phyloP scores from a whole-genome alignment of 2,797 vertebrate species.

The Melopsittacus undulatus region DNA sequence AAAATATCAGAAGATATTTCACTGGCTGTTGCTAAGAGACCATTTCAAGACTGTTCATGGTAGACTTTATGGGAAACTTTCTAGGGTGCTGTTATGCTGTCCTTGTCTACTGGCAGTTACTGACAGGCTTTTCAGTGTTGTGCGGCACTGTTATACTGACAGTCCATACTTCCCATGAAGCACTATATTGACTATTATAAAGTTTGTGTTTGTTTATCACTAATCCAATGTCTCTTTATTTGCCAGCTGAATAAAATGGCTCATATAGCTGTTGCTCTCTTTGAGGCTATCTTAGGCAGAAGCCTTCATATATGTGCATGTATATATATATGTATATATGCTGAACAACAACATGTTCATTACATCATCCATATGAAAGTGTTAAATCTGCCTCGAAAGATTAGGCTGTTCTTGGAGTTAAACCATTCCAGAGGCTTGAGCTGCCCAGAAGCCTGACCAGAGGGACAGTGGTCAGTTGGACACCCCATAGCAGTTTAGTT shows the following conservation, averaged over 20 bases:
- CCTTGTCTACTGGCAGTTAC: neutral
- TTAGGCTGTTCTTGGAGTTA: neutral
- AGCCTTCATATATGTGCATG: neutral
- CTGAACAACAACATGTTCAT: neutral
- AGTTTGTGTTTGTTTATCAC: neutral
- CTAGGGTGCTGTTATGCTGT: neutral
- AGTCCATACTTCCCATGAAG: neutral
- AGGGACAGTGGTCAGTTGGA: neutral
- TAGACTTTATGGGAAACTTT: conserved; percentile 48
- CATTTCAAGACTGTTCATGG: neutral
- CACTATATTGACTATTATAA: neutral
- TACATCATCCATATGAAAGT: neutral
- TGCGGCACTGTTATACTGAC: neutral
- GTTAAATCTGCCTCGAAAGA: neutral
- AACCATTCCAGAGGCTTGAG: neutral
- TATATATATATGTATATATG: neutral
- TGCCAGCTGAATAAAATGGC: neutral
- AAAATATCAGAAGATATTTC: conserved; percentile 30
- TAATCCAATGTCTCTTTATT: neutral
- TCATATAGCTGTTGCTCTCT: neutral
- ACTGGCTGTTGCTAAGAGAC: conserved; percentile 68
- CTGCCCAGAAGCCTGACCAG: neutral
- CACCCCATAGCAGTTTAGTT: neutral
- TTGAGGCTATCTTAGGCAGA: neutral
- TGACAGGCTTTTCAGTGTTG: neutral